These are phyloP conservation scores for Tinamus major DNA, from an alignment of 2,797 vertebrate species.

Conservation along the genomic window DNA sequence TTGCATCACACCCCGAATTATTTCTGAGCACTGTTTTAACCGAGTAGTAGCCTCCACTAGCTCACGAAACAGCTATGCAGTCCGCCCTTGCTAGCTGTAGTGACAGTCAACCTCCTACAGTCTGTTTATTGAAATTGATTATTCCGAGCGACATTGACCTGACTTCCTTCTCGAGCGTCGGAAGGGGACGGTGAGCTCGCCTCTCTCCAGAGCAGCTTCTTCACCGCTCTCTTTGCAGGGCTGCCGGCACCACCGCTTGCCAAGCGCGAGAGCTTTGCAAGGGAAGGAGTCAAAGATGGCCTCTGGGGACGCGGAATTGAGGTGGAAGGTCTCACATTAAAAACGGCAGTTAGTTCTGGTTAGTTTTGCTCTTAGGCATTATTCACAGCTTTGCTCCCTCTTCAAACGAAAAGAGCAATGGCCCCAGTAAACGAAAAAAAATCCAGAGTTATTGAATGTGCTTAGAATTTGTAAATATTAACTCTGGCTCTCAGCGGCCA, in stretches of 20 bases:
- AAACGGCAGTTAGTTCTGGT: slow-evolving; percentile 59
- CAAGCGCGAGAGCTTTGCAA: background rate
- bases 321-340: slow-evolving; percentile 68
- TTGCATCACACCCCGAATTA: background rate
- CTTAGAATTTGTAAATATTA: slow-evolving; percentile 67
- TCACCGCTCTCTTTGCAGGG: slow-evolving; percentile 10
- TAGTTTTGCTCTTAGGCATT: slow-evolving; percentile 67
- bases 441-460: slow-evolving; percentile 49
- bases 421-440: slow-evolving; percentile 49
- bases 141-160: background rate
- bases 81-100: background rate
- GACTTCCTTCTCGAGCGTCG: background rate
- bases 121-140: slow-evolving; percentile 18
- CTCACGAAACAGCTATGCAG: background rate
- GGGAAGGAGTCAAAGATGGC: slow-evolving; percentile 50
- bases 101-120: background rate
- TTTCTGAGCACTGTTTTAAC: background rate
- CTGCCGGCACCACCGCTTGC: slow-evolving; percentile 11
- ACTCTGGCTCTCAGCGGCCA: slow-evolving; percentile 42
- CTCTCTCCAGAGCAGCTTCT: slow-evolving; percentile 16
- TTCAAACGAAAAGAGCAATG: slow-evolving; percentile 65
- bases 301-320: slow-evolving; percentile 67
- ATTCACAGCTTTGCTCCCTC: slow-evolving; percentile 57
- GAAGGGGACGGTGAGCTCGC: slow-evolving; percentile 6
- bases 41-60: background rate